phyloP scores from a whole-genome alignment of 35 echinoderm and acorn worm species.

The Amphiura filiformis region DNA sequence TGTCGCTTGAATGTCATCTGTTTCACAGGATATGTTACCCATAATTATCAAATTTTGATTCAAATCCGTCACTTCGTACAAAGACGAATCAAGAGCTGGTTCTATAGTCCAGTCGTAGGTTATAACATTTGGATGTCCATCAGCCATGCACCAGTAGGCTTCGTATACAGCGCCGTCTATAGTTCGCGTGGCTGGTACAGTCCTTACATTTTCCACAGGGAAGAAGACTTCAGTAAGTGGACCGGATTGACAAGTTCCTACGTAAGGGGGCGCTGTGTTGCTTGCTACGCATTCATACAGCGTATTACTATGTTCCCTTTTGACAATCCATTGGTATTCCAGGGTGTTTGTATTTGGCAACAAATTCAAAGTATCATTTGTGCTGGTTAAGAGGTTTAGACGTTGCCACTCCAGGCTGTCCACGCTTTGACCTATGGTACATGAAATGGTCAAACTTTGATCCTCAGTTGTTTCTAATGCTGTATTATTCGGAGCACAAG shows the following conservation, averaged over 20 bases:
- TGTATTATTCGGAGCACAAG: neutral
- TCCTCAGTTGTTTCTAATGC: neutral
- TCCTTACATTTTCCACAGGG: neutral
- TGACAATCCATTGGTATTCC: neutral
- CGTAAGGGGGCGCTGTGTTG: neutral
- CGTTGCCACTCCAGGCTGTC: neutral
- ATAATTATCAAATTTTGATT: constrained; percentile 14
- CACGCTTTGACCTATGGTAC: neutral
- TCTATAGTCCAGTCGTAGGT: neutral
- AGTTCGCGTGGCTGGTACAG: neutral
- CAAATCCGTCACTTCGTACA: neutral
- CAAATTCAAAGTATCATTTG: neutral
- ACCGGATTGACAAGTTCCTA: neutral
- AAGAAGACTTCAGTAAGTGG: neutral
- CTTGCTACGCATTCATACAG: neutral
- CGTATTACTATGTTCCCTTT: neutral
- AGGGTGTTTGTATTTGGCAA: neutral
- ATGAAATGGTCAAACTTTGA: neutral
- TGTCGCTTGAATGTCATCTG: neutral
- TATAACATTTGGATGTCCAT: neutral
- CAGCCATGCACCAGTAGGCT: neutral
- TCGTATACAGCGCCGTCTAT: neutral
- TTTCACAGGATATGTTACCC: neutral
- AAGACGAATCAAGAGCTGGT: neutral
- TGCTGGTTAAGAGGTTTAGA: too few species aligned